Base-by-base conservation (phyloP, 2,888 invertebrate genomes). In the Osmoderma eremita region DNA sequence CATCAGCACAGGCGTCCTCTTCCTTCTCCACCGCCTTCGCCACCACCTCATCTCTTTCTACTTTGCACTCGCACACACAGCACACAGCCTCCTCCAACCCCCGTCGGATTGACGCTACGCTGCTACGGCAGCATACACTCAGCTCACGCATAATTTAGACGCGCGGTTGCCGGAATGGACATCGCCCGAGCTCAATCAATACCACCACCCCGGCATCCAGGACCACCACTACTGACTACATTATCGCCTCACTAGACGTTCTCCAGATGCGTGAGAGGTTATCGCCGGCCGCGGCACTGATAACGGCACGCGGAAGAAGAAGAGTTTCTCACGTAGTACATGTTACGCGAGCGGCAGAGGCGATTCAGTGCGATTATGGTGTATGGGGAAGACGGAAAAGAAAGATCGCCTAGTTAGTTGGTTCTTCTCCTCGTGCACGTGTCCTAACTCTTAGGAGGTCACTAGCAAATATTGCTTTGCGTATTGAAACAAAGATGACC, bases 131-230 rank as follows among this genome's bases (percentile, higher is more conserved):
- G 30, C 80, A 81, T 81, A 81, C 78, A 80, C 81, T 81, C 80
- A 79, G 80, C 82, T 81, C 81, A 82, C 81, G 82, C 82, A 82
- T 82, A 81, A 82, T 82, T 82, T 81, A 82, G 81, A 68, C 80
- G 80, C 81, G 81, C 79, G 81, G 81, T 81, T 80, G 81, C 79
- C 77, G 81, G 81, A 82, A 82, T 82, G 82, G 82, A 82, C 82
- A 81, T 81, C 81, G 81, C 80, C 81, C 80, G 73, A 76, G 79
- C 80, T 80, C 79, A 80, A 80, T 80, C 80, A 79, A 80, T 80
- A 80, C 30, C 30, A 80, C 30, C 30, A 30, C 79, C 78, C 79
- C 78, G 75, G 78, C 77, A 78, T 78, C 79, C 78, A 79, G 79
- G 79, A 79, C 78, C 78, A 78, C 78, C 78, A 78, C 79, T 48